phyloP scores from a whole-genome alignment of 2,113 vertebrate genomes.

The Zootoca vivipara region DNA sequence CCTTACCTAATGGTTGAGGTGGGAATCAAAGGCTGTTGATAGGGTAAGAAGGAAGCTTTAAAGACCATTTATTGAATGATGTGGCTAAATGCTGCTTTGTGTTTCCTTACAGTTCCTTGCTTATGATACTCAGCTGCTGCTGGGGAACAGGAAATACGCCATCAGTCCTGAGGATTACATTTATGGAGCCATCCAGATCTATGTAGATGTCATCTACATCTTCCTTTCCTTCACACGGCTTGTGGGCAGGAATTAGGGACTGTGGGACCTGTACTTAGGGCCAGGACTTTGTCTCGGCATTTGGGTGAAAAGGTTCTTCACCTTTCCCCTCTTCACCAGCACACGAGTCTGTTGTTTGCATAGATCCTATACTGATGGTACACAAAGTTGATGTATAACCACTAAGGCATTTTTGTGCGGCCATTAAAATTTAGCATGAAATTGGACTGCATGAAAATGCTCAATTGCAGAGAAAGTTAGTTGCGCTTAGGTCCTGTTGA shows the following conservation, averaged over 20 bases:
- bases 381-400: background rate
- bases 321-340: background rate
- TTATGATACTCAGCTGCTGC: conserved; percentile 92
- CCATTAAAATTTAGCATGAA: too few relatives aligned
- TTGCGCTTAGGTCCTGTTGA: background rate
- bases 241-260: conserved; percentile 67
- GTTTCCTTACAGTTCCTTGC: conserved; percentile 84
- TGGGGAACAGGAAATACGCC: conserved; percentile 87
- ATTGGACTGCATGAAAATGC: background rate
- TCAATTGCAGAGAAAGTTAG: background rate
- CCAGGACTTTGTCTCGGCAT: background rate
- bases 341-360: background rate
- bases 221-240: conserved; percentile 90
- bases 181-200: conserved; percentile 89
- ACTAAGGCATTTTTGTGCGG: too few relatives aligned
- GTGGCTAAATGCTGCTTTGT: background rate
- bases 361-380: background rate
- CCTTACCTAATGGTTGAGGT: too few relatives aligned
- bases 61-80: background rate
- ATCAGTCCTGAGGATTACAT: conserved; percentile 93
- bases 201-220: conserved; percentile 90
- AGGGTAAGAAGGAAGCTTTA: too few relatives aligned
- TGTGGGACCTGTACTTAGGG: background rate
- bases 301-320: background rate
- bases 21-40: too few relatives aligned